Evolutionary conservation across 2,888 invertebrate species (phyloP).

Genomic region (Cybosia mesomella): DNA sequence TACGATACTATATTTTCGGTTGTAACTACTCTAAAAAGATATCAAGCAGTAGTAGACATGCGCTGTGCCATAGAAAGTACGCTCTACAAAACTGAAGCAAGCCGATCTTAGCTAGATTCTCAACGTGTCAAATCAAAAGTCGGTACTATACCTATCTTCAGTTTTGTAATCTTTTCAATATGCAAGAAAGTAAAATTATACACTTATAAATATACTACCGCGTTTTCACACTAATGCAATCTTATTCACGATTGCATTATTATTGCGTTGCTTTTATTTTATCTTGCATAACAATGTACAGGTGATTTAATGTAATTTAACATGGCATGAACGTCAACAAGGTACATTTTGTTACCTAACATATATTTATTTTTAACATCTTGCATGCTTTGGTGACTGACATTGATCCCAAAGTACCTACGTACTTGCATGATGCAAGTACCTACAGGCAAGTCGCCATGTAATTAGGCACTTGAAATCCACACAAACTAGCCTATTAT

Average conservation of each 20-base stretch:
- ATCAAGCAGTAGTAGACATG: no score
- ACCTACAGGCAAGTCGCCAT: neutral
- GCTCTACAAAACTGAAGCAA: neutral
- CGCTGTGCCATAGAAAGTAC: neutral
- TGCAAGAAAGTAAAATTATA: conserved; percentile 7
- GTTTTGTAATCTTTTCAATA: neutral
- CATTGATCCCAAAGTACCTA: no score
- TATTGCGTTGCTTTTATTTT: neutral
- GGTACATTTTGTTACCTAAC: conserved; percentile 26
- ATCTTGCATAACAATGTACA: conserved; percentile 18
- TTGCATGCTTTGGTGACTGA: neutral
- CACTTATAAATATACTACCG: neutral
- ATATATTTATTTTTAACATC: neutral
- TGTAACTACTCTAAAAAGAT: neutral
- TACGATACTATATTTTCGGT: neutral
- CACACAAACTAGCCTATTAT: no score
- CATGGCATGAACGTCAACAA: conserved; percentile 26
- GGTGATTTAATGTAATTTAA: conserved; percentile 25
- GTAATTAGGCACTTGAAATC: no score
- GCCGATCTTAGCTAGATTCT: neutral
- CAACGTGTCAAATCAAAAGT: neutral
- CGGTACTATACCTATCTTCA: neutral
- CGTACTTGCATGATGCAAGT: neutral
- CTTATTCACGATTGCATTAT: conserved; percentile 20
- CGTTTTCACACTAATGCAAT: conserved; percentile 4